A percentile compares a stretch with the other conserved stretches of the same genome.
These are phyloP conservation scores for Zeuzera pyrina DNA, from an alignment of 2,888 invertebrate species.

Conservation along the genomic window DNA sequence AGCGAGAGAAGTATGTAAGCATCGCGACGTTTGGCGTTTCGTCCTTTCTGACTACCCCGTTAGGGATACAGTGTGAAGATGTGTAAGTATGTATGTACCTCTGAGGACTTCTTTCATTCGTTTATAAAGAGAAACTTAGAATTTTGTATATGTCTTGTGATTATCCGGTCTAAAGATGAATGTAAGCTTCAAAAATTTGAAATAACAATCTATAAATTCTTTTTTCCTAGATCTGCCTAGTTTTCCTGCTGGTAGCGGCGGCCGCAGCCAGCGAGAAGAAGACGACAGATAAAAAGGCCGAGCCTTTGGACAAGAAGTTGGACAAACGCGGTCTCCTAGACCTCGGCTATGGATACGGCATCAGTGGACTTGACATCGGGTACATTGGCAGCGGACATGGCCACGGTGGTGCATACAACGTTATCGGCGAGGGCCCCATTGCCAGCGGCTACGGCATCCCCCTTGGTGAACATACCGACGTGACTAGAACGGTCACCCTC, in stretches of 20 bases:
- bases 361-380: conserved; percentile 82
- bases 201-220: too few species aligned
- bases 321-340: conserved; percentile 87
- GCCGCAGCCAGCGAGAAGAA: conserved; percentile 81
- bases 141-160: too few species aligned
- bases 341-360: conserved; percentile 86
- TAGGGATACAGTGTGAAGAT: too few species aligned
- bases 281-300: conserved; percentile 68
- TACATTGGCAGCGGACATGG: conserved; percentile 77
- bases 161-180: too few species aligned
- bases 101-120: too few species aligned
- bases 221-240: conserved; percentile 78
- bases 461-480: conserved; percentile 61
- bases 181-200: too few species aligned
- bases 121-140: too few species aligned
- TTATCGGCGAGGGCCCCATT: conserved; percentile 37
- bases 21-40: too few species aligned
- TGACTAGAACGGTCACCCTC: conserved; percentile 77
- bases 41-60: too few species aligned
- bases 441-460: conserved; percentile 34
- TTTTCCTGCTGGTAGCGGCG: conserved; percentile 83
- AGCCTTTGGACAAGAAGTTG: conserved; percentile 81
- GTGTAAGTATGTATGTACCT: too few species aligned
- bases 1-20: too few species aligned
- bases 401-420: conserved; percentile 66